These are phyloP conservation scores for Colaptes auratus DNA, from an alignment of 2,113 vertebrate species.

Conservation along the genomic window DNA sequence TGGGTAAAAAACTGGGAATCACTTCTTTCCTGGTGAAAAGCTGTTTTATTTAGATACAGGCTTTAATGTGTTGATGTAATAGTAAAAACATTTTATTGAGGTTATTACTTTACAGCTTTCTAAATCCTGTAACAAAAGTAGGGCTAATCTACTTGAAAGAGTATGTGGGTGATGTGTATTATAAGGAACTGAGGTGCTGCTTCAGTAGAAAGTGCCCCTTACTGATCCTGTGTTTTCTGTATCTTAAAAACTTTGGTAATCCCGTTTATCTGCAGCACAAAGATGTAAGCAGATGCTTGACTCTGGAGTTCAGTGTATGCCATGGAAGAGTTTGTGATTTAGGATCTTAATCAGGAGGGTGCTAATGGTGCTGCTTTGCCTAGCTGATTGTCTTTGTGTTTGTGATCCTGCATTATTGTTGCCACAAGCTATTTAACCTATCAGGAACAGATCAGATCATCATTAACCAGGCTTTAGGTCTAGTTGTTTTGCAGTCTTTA, in stretches of 20 bases:
- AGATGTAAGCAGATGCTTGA: conserved; percentile 73
- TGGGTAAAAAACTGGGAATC: not conserved
- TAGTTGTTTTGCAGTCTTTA: conserved; percentile 57
- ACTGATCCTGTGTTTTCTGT: conserved; percentile 22
- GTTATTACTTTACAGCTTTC: conserved; percentile 9
- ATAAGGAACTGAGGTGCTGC: not conserved
- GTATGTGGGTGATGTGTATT: not conserved
- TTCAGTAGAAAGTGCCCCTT: not conserved
- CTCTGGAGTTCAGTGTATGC: conserved; percentile 67
- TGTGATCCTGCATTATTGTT: conserved; percentile 77
- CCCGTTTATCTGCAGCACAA: conserved; percentile 66
- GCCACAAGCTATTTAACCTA: conserved; percentile 77
- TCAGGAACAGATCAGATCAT: conserved; percentile 68
- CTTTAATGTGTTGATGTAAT: conserved; percentile 40
- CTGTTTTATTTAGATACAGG: conserved; percentile 37
- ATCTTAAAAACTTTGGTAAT: conserved; percentile 77
- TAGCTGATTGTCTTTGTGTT: conserved; percentile 79
- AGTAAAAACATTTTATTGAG: conserved; percentile 34
- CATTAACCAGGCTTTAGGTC: conserved; percentile 73
- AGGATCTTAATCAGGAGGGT: conserved; percentile 75
- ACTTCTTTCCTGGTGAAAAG: not conserved
- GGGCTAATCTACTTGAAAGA: not conserved
- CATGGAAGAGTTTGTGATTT: conserved; percentile 79
- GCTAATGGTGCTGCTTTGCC: conserved; percentile 73
- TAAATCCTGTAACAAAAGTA: not conserved